These are phyloP conservation scores for Microchrysa polita DNA, from an alignment of 2,888 invertebrate species.

Conservation along the genomic window DNA sequence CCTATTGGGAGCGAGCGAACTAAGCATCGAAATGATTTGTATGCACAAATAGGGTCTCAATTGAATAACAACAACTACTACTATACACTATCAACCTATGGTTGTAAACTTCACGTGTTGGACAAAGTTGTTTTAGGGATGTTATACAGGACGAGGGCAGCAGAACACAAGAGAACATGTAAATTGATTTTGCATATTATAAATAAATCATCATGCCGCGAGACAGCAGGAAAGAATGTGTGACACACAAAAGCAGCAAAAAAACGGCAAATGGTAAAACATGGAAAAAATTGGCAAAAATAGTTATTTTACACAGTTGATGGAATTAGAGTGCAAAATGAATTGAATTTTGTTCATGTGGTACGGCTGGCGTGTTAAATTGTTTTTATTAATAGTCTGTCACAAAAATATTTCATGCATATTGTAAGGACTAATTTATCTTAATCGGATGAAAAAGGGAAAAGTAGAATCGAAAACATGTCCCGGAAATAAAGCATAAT, in stretches of 20 bases:
- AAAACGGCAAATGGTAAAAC: no score
- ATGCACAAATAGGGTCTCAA: conserved; percentile 40
- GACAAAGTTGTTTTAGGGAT: no score
- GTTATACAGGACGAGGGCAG: no score
- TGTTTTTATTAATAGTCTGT: not conserved
- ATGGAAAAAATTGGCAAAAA: no score
- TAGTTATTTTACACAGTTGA: not conserved
- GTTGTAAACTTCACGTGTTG: no score
- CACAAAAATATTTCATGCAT: no score
- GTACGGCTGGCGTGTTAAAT: not conserved
- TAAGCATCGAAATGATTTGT: conserved; percentile 30
- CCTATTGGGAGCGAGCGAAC: conserved; percentile 22
- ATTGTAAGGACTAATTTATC: no score
- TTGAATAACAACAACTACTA: not conserved
- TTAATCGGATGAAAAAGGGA: no score
- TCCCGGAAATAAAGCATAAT: no score
- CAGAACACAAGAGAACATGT: conserved; percentile 16
- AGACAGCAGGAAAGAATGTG: not conserved
- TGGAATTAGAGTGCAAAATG: not conserved
- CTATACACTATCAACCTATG: no score
- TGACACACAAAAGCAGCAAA: not conserved
- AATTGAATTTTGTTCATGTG: conserved; percentile 2
- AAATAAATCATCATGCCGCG: conserved; percentile 27
- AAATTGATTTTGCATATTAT: conserved; percentile 44
- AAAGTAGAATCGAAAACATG: no score